phyloP scores from a whole-genome alignment of 2,113 vertebrate genomes.

The Agelaius tricolor region DNA sequence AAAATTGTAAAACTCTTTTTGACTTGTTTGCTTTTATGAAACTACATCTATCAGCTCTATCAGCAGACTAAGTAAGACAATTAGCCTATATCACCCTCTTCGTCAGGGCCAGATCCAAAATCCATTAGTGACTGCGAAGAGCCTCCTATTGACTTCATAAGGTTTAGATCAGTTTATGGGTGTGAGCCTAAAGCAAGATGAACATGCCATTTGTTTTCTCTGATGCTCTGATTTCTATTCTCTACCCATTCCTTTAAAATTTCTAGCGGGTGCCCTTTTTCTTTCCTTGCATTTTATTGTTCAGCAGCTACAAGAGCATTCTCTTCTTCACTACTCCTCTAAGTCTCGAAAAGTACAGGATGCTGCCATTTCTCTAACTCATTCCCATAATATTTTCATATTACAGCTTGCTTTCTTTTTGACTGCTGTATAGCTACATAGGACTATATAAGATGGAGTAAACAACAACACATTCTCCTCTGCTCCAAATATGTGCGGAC shows the following conservation, averaged over 20 bases:
- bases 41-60: background rate
- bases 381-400: background rate
- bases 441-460: background rate
- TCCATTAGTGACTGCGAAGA: slow-evolving; percentile 1
- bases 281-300: background rate
- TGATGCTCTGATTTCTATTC: background rate
- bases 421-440: background rate
- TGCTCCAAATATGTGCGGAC: background rate
- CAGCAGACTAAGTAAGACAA: background rate
- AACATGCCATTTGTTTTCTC: background rate
- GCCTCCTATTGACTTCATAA: background rate
- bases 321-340: background rate
- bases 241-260: background rate
- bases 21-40: background rate
- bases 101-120: background rate
- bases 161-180: background rate
- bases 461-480: background rate
- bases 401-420: background rate
- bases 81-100: background rate
- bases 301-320: background rate
- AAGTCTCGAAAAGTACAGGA: background rate
- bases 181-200: background rate
- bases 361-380: background rate
- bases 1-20: background rate
- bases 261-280: background rate